These are phyloP conservation scores for Sakesphorus luctuosus DNA, from an alignment of 2,113 vertebrate genomes.

Conservation along the genomic window DNA sequence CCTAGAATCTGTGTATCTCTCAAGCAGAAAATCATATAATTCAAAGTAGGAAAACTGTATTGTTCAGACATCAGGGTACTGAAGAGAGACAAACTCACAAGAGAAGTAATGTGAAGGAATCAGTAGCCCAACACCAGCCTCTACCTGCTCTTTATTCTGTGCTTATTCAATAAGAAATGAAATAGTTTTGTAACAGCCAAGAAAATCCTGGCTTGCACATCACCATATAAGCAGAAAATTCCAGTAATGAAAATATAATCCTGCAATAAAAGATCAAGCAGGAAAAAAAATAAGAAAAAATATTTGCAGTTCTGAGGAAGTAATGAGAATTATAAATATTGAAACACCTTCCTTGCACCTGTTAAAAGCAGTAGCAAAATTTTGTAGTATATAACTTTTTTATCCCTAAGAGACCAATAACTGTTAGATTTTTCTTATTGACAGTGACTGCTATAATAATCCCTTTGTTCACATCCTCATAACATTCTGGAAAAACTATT, in stretches of 20 bases:
- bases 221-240: constrained; percentile 32
- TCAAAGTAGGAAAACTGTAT: neutral
- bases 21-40: neutral
- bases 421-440: neutral
- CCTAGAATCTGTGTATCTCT: neutral
- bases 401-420: neutral
- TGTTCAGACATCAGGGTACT: neutral
- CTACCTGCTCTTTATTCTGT: neutral
- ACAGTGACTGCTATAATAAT: neutral
- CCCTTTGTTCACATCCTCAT: neutral
- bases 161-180: neutral
- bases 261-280: neutral
- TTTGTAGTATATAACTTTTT: neutral
- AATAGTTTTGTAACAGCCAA: constrained; percentile 31
- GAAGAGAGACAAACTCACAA: neutral
- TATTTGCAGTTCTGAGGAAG: neutral
- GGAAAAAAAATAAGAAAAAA: neutral
- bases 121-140: neutral
- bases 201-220: neutral
- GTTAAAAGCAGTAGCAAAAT: neutral
- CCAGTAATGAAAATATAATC: constrained; percentile 27
- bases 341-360: neutral
- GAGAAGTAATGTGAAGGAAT: neutral
- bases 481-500: neutral
- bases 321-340: neutral